Conservation (phyloP, 2,113 vertebrate species). For the Phasianus colchicus region DNA sequence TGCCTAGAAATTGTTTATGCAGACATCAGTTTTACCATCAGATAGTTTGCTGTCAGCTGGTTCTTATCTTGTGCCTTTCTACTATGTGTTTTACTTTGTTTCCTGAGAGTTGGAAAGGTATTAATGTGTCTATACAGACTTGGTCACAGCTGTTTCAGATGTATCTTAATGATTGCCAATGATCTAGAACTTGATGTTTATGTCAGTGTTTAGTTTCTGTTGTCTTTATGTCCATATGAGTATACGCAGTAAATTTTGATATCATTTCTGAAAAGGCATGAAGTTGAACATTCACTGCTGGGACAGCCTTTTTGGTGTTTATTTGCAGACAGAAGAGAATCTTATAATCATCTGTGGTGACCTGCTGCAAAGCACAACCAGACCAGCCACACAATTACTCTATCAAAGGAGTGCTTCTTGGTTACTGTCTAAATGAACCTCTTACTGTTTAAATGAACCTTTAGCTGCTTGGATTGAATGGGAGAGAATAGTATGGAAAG, state of each 20-base stretch:
- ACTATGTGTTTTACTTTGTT: background rate
- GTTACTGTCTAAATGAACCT: background rate
- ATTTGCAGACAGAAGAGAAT: background rate
- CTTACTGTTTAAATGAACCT: background rate
- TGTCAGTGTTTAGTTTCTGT: background rate
- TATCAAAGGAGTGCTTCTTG: background rate
- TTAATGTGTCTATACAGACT: background rate
- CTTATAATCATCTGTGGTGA: background rate
- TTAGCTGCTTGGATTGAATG: background rate
- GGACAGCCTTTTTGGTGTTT: background rate
- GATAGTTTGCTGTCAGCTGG: background rate
- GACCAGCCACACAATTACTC: background rate
- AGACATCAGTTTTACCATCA: background rate
- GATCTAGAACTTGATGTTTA: background rate
- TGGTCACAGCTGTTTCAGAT: background rate
- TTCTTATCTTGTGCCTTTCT: background rate
- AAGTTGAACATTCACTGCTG: background rate
- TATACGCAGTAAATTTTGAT: background rate
- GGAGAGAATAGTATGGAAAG: background rate
- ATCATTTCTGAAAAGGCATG: background rate
- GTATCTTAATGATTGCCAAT: background rate
- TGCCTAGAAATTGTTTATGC: background rate
- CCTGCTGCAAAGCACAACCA: background rate
- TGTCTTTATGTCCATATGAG: background rate
- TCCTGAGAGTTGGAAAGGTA: background rate